phyloP scores from a whole-genome alignment of 2,888 invertebrate genomes.

The Isotomurus palustris region DNA sequence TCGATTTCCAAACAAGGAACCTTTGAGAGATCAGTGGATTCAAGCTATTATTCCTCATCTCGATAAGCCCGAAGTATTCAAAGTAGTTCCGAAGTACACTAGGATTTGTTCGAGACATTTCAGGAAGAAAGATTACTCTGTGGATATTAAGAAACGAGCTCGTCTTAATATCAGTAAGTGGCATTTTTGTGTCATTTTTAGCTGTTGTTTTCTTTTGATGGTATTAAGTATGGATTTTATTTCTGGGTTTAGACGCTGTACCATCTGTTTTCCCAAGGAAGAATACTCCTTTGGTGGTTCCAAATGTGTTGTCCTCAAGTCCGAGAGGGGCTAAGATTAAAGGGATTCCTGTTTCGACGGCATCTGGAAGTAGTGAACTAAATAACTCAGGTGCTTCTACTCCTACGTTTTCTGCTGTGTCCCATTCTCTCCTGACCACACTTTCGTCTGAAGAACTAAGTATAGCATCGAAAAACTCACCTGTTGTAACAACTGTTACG shows the following conservation, averaged over 20 bases:
- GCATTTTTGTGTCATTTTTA: conserved; percentile 4
- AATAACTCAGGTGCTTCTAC: too few relatives aligned
- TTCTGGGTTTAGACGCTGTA: conserved; percentile 36
- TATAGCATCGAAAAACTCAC: background rate
- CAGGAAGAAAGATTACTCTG: conserved; percentile 42
- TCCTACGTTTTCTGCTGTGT: too few relatives aligned
- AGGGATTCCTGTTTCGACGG: background rate
- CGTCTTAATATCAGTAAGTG: conserved; percentile 43
- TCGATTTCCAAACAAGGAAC: conserved; percentile 42
- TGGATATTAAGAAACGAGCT: conserved; percentile 45
- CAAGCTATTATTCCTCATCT: conserved; percentile 45
- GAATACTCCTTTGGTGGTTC: conserved; percentile 38
- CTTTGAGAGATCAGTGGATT: conserved; percentile 42
- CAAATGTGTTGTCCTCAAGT: conserved; percentile 30
- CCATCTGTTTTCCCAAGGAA: conserved; percentile 44
- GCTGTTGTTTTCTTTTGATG: background rate
- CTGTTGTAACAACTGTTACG: background rate
- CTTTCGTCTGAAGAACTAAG: background rate
- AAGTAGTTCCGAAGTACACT: conserved; percentile 44
- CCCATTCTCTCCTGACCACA: too few relatives aligned
- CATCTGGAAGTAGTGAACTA: too few relatives aligned
- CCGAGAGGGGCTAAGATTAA: conserved; percentile 6
- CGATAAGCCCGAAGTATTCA: conserved; percentile 44
- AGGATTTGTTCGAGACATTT: conserved; percentile 45
- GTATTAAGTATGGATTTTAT: background rate